A percentile compares a stretch with the other conserved stretches of the same genome.
Evolutionary conservation across 2,797 vertebrate genomes (phyloP).

Genomic region (Paratrypauchen microcephalus): DNA sequence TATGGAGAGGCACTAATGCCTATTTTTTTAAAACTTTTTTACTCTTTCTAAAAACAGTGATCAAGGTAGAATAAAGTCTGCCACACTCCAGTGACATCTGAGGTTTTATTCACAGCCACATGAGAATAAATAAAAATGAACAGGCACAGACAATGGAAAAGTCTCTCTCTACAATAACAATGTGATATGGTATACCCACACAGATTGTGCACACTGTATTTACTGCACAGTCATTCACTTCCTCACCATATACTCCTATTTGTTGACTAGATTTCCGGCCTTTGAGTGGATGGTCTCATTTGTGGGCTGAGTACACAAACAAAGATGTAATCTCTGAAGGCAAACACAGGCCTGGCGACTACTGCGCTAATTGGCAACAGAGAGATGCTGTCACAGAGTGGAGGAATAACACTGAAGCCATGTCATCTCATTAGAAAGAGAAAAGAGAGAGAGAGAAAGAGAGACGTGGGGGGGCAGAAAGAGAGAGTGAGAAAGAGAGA

Average conservation of each 20-base stretch:
- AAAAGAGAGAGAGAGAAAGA: neutral
- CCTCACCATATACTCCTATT: slow-evolving; percentile 23
- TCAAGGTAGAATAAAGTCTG: slow-evolving; percentile 15
- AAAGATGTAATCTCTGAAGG: slow-evolving; percentile 66
- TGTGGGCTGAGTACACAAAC: slow-evolving; percentile 63
- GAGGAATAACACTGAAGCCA: slow-evolving; percentile 54
- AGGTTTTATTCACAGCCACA: neutral
- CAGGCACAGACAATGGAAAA: slow-evolving; percentile 4
- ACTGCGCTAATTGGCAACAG: slow-evolving; percentile 69
- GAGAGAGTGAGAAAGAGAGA: slow-evolving; percentile 28
- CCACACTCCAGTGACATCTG: neutral
- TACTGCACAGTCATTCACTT: slow-evolving; percentile 9
- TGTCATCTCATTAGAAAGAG: slow-evolving; percentile 62
- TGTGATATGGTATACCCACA: neutral
- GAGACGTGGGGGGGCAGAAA: slow-evolving; percentile 20
- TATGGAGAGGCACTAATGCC: slow-evolving; percentile 1
- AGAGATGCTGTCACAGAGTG: slow-evolving; percentile 60
- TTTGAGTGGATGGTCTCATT: slow-evolving; percentile 63
- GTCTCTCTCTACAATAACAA: neutral
- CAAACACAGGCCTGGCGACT: slow-evolving; percentile 60
- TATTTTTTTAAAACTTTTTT: slow-evolving; percentile 17
- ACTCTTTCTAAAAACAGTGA: slow-evolving; percentile 18
- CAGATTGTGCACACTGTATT: neutral
- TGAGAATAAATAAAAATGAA: slow-evolving; percentile 8
- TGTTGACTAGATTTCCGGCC: slow-evolving; percentile 46